A percentile compares a stretch with the other conserved stretches of the same genome.
Conservation (phyloP, 2,888 invertebrate genomes). For the Lacanobia wlatinum region DNA sequence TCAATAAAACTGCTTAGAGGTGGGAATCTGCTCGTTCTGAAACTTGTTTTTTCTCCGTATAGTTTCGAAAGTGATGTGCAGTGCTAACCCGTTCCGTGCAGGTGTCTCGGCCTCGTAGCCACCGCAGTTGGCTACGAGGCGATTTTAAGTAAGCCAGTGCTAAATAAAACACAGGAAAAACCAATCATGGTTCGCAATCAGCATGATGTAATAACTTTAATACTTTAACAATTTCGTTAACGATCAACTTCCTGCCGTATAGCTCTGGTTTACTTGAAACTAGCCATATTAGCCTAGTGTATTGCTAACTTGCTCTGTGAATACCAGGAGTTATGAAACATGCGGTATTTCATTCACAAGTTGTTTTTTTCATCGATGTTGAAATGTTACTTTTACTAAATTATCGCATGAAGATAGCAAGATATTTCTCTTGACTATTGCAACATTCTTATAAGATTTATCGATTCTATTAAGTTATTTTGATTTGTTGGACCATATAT, state of each 20-base stretch:
- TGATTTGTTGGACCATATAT: background rate
- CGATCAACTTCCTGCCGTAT: slow-evolving; percentile 48
- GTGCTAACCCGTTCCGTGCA: slow-evolving; percentile 77
- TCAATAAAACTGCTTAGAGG: slow-evolving; percentile 13
- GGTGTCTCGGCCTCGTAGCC: slow-evolving; percentile 63
- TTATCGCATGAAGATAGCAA: slow-evolving; percentile 2
- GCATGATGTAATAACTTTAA: slow-evolving; percentile 44
- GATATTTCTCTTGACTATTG: background rate
- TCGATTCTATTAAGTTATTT: slow-evolving; percentile 14
- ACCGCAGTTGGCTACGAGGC: too few species aligned
- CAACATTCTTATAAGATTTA: slow-evolving; percentile 18
- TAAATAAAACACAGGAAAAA: slow-evolving; percentile 61
- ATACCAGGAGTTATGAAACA: slow-evolving; percentile 28
- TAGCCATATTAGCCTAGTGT: slow-evolving; percentile 3
- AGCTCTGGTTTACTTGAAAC: slow-evolving; percentile 39
- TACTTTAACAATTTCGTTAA: slow-evolving; percentile 45
- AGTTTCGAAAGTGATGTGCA: slow-evolving; percentile 82
- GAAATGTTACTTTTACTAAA: slow-evolving; percentile 28
- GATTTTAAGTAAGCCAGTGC: slow-evolving; percentile 56
- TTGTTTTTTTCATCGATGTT: slow-evolving; percentile 4
- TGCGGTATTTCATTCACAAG: slow-evolving; percentile 7
- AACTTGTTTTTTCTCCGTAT: slow-evolving; percentile 68
- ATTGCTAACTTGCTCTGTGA: slow-evolving; percentile 19
- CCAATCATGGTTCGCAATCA: slow-evolving; percentile 44
- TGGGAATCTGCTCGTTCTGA: slow-evolving; percentile 39